Evolutionary conservation across 1,140 invertebrate species (phyloP).

Genomic region (Delia radicum): DNA sequence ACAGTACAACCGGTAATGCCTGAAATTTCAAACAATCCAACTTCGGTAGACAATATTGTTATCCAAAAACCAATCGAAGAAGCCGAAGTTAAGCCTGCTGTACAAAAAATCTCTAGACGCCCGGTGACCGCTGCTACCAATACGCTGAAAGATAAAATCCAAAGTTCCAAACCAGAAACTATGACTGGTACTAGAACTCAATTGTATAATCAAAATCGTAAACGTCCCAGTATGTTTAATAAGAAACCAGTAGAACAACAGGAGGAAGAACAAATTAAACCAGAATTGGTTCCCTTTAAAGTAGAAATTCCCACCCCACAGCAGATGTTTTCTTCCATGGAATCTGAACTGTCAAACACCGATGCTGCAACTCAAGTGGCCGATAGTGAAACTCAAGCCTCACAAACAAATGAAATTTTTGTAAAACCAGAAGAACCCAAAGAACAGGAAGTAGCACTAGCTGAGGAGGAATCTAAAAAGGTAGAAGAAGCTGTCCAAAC

Average conservation of each 20-base stretch:
- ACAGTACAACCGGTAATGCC: constrained; percentile 17
- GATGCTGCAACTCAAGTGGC: constrained; percentile 4
- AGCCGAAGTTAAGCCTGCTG: constrained; percentile 37
- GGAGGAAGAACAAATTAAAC: not conserved
- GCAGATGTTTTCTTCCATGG: not conserved
- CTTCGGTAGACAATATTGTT: not conserved
- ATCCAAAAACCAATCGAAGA: constrained; percentile 6
- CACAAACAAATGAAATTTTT: not conserved
- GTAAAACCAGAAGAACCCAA: constrained; percentile 6
- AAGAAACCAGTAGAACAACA: constrained; percentile 30
- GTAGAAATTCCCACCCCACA: not conserved
- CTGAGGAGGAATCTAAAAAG: not conserved
- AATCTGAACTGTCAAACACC: not conserved
- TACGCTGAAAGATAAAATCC: constrained; percentile 17
- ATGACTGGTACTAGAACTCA: constrained; percentile 33
- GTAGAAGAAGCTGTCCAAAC: not conserved
- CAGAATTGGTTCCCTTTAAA: not conserved
- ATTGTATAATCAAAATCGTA: constrained; percentile 41
- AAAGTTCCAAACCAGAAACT: not conserved
- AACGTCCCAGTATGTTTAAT: constrained; percentile 42
- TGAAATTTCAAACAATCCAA: not conserved
- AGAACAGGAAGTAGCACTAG: not conserved
- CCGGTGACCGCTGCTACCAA: constrained; percentile 25
- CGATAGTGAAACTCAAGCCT: constrained; percentile 20
- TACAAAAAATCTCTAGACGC: constrained; percentile 36